phyloP scores from a whole-genome alignment of 2,113 vertebrate genomes.

The Nanorana parkeri region DNA sequence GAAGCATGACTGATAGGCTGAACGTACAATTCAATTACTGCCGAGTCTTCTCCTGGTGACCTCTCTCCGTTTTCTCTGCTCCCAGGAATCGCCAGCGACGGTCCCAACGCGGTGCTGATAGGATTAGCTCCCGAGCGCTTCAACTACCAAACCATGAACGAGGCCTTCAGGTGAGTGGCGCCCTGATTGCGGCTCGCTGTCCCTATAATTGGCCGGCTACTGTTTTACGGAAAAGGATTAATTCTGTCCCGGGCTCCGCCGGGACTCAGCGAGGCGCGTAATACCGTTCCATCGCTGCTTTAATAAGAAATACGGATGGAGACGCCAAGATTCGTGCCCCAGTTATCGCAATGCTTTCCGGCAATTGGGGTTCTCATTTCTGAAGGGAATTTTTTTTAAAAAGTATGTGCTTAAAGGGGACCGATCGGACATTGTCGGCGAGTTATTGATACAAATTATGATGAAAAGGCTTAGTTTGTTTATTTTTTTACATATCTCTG shows the following conservation, averaged over 20 bases:
- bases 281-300: not conserved
- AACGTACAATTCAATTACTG: slow-evolving; percentile 35
- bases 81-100: slow-evolving; percentile 81
- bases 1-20: slow-evolving; percentile 41
- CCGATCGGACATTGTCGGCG: no score
- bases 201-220: slow-evolving; percentile 45
- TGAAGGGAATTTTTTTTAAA: no score
- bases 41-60: slow-evolving; percentile 27
- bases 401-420: no score
- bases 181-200: slow-evolving; percentile 29
- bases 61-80: slow-evolving; percentile 35
- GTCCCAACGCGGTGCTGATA: slow-evolving; percentile 91
- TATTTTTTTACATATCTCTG: no score
- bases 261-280: not conserved
- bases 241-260: slow-evolving; percentile 1
- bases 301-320: slow-evolving; percentile 23
- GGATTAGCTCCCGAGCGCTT: slow-evolving; percentile 93
- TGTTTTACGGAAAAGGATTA: slow-evolving; percentile 37
- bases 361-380: no score
- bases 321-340: slow-evolving; percentile 1
- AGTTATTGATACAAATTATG: no score
- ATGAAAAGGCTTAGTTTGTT: no score
- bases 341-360: not conserved
- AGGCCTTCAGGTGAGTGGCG: slow-evolving; percentile 83
- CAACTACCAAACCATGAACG: slow-evolving; percentile 90